Evolutionary conservation across 2,113 vertebrate genomes (phyloP).

Genomic region (Neoarius graeffei): DNA sequence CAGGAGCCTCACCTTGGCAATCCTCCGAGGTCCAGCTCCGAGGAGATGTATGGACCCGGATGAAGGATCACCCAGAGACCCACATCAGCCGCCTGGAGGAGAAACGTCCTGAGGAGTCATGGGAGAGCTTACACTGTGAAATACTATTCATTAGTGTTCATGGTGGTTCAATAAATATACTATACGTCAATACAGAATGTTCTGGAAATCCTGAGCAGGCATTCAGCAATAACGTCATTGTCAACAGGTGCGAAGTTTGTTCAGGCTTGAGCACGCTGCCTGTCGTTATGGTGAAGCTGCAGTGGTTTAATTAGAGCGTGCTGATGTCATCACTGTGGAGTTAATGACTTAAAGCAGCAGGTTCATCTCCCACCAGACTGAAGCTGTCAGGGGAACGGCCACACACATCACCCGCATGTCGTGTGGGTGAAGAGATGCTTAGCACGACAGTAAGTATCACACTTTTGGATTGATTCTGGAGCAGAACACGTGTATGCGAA

Average conservation of each 20-base stretch:
- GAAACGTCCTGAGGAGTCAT: constrained; percentile 76
- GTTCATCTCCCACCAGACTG: constrained; percentile 45
- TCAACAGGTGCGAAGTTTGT: not conserved
- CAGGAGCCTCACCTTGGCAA: constrained; percentile 80
- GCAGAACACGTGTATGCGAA: too few relatives aligned
- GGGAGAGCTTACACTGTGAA: not conserved
- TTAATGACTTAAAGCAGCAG: constrained; percentile 43
- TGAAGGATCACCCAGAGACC: constrained; percentile 91
- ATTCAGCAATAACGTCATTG: not conserved
- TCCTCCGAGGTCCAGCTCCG: constrained; percentile 88
- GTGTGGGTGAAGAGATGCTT: not conserved
- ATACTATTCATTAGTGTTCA: not conserved
- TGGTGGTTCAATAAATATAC: too few relatives aligned
- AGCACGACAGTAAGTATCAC: not conserved
- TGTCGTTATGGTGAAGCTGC: constrained; percentile 63
- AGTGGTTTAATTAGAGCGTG: constrained; percentile 60
- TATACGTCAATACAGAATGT: not conserved
- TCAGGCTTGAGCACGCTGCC: not conserved
- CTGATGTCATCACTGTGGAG: constrained; percentile 56
- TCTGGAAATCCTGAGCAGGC: not conserved
- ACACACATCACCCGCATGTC: not conserved
- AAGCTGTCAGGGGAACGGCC: constrained; percentile 9
- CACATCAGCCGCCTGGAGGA: constrained; percentile 80
- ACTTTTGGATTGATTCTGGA: not conserved
- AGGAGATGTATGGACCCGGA: constrained; percentile 89